A percentile compares a stretch with the other conserved stretches of the same genome.
Evolutionary conservation across 2,113 vertebrate genomes (phyloP).

Genomic region (Aythya baeri): DNA sequence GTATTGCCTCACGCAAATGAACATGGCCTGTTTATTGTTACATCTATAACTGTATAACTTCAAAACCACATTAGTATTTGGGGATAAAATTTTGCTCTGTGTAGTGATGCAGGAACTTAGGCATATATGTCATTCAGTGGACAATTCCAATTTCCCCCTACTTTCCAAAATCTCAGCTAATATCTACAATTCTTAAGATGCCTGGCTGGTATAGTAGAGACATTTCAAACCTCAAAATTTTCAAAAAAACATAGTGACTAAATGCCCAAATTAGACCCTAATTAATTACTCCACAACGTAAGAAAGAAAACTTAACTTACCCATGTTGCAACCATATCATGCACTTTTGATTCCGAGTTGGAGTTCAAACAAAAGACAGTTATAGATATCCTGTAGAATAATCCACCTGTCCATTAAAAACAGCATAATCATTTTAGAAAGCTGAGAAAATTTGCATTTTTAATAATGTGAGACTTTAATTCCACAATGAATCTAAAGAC

Average conservation of each 20-base stretch:
- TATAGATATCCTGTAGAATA: conserved; percentile 86
- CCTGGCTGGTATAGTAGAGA: neutral
- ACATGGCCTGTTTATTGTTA: neutral
- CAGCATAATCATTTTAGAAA: conserved; percentile 51
- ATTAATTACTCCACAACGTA: neutral
- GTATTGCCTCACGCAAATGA: neutral
- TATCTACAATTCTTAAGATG: neutral
- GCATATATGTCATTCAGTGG: neutral
- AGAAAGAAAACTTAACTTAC: conserved; percentile 76
- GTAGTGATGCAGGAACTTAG: neutral
- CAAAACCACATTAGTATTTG: neutral
- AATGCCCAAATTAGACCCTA: neutral
- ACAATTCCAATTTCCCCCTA: neutral
- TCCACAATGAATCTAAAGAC: neutral
- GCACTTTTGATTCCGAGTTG: conserved; percentile 64
- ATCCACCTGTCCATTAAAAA: conserved; percentile 81
- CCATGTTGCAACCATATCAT: conserved; percentile 80
- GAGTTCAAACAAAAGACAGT: conserved; percentile 69
- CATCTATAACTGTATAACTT: neutral
- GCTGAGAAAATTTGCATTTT: neutral
- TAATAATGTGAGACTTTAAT: neutral
- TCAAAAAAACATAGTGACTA: neutral
- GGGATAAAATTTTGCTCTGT: neutral
- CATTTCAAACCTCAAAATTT: neutral
- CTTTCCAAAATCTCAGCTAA: neutral